Conservation (phyloP, 2,797 vertebrate species). For the Lutjanus campechanus region DNA sequence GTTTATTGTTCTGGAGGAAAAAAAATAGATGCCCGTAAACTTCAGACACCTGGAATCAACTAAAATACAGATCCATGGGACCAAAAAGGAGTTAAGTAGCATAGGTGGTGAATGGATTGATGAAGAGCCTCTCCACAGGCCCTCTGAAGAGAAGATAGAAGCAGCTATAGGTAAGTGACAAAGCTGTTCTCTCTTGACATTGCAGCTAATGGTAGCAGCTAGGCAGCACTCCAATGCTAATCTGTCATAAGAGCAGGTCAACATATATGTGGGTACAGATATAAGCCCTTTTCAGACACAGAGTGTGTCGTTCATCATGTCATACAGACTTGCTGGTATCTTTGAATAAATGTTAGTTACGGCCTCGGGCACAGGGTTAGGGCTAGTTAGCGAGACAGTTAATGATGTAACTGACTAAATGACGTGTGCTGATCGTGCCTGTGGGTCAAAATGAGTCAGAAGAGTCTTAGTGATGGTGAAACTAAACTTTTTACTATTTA, state of each 20-base stretch:
- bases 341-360: not conserved
- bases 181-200: constrained; percentile 63
- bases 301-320: not conserved
- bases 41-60: constrained; percentile 86
- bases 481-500: too few species aligned
- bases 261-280: constrained; percentile 13
- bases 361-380: not conserved
- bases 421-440: too few species aligned
- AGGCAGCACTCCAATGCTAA: constrained; percentile 51
- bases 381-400: too few species aligned
- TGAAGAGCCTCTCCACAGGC: constrained; percentile 74
- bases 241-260: constrained; percentile 53
- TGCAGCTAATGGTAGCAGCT: constrained; percentile 60
- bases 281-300: not conserved
- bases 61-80: constrained; percentile 80
- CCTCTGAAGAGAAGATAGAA: constrained; percentile 59
- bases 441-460: too few species aligned
- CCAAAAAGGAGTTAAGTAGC: constrained; percentile 78
- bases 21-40: constrained; percentile 83
- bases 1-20: constrained; percentile 85
- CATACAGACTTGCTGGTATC: not conserved
- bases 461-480: too few species aligned
- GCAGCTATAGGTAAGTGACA: constrained; percentile 48
- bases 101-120: constrained; percentile 78
- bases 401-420: too few species aligned